Base-by-base conservation (phyloP, 1,140 invertebrate species). In the Brachionus rubens region DNA sequence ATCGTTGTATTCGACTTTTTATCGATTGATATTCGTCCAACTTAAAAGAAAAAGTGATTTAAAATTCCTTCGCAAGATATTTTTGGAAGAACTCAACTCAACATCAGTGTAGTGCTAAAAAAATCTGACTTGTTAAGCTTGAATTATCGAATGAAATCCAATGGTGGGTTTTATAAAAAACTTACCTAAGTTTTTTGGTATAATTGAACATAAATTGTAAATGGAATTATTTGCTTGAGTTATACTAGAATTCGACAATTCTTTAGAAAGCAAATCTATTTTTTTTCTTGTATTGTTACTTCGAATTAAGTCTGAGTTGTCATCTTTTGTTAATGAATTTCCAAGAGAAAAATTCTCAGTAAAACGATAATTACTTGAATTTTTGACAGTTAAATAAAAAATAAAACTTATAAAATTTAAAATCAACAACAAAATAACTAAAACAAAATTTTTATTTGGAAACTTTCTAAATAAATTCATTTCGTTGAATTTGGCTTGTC, bases 361-460 rank as follows among this genome's bases (percentile, higher is more conserved):
- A 36, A 59, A 16, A 59, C 7, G 0, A 33, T 33, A n/a, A 30
- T 16, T 6, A 33, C 16, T 59, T 16, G 54, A 59, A 21, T 14
- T 36, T 59, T 59, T 59, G 5, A 59, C 54, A 40, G 30, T 59
- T n/a, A 59, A 9, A 36, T 59, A 59, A 16, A 59, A 59, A 1
- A 59, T 33, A 41, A 59, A 59, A 36, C 54, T 59, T 2, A 40
- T 36, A 7, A 59, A 30, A 59, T 59, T 59, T 9, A 59, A 59
- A 1, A 59, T 16, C 3, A 59, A 59, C 16, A 59, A 36, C 19
- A 5, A 33, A 30, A 33, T 33, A 6, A 26, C 54, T 1, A 59
- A 16, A 9, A 59, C 3, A 5, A 36, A 33, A 9, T 59, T 59
- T 36, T 59, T 59, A 16, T 28, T 36, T 36, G 30, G 19, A 40